Percentiles rank a stretch among this genome's conserved stretches.
Evolutionary conservation across 2,113 vertebrate genomes (phyloP).

Genomic region (Alouatta palliata): DNA sequence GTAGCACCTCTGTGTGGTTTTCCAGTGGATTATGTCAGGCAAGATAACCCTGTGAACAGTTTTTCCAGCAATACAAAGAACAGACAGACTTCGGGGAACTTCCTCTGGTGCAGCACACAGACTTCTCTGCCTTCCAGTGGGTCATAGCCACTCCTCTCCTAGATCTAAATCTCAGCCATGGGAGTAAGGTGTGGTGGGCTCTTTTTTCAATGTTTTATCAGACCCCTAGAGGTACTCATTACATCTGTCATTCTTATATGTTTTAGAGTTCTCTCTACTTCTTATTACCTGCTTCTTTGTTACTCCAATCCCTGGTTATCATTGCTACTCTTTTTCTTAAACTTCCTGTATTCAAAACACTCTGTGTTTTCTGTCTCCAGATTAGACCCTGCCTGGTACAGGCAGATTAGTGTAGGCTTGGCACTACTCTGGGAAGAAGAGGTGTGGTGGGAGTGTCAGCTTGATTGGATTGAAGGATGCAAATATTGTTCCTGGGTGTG

Average conservation of each 20-base stretch:
- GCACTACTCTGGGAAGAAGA: background rate
- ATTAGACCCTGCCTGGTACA: background rate
- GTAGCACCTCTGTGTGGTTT: background rate
- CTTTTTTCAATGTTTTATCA: background rate
- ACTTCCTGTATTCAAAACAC: background rate
- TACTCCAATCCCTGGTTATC: background rate
- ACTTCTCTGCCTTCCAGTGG: background rate
- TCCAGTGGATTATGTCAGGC: background rate
- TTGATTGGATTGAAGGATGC: no score
- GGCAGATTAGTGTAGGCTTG: background rate
- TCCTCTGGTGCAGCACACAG: background rate
- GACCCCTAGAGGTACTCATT: background rate
- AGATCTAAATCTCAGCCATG: background rate
- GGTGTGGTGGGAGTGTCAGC: no score
- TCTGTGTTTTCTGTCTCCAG: background rate
- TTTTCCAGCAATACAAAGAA: background rate
- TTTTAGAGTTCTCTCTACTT: conserved; percentile 3
- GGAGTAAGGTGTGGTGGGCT: rapidly evolving
- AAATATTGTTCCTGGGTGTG: no score
- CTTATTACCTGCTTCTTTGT: background rate
- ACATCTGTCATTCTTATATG: background rate
- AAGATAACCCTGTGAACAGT: background rate
- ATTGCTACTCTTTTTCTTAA: background rate
- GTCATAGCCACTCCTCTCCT: background rate
- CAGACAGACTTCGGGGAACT: background rate